Conservation (phyloP, 2,113 vertebrate species). For the Rissa tridactyla region DNA sequence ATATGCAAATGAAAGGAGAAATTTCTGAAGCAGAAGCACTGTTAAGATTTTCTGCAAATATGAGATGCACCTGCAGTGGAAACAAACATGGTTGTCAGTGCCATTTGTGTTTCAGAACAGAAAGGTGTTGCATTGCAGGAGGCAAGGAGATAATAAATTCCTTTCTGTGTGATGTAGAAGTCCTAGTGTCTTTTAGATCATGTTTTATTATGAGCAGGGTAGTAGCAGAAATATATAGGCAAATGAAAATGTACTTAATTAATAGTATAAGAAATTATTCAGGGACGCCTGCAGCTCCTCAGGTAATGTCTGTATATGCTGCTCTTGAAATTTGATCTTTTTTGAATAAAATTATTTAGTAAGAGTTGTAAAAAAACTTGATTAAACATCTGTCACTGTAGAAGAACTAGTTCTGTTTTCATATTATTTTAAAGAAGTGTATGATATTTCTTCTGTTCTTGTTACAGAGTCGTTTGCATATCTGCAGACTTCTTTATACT, state of each 20-base stretch:
- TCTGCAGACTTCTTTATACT: fast-evolving
- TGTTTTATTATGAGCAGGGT: not conserved
- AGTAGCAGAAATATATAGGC: not conserved
- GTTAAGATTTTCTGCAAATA: not conserved
- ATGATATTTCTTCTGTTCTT: not conserved
- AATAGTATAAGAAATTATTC: not conserved
- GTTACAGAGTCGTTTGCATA: not conserved
- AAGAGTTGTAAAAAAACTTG: not conserved
- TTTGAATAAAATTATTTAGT: not conserved
- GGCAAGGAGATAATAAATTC: not conserved
- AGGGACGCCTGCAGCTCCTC: not conserved
- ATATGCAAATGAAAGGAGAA: not conserved
- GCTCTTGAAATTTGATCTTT: not conserved
- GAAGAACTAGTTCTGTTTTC: not conserved
- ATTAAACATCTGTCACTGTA: not conserved
- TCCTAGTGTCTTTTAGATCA: not conserved
- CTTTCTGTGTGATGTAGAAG: not conserved
- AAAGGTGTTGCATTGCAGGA: not conserved
- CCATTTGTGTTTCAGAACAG: not conserved
- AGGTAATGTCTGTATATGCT: not conserved
- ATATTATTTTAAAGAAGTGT: not conserved
- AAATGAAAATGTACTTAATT: not conserved
- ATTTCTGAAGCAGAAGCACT: not conserved
- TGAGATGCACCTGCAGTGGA: not conserved
- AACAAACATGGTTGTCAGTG: not conserved